phyloP scores from a whole-genome alignment of 2,797 vertebrate species.

The Sebastes variabilis region DNA sequence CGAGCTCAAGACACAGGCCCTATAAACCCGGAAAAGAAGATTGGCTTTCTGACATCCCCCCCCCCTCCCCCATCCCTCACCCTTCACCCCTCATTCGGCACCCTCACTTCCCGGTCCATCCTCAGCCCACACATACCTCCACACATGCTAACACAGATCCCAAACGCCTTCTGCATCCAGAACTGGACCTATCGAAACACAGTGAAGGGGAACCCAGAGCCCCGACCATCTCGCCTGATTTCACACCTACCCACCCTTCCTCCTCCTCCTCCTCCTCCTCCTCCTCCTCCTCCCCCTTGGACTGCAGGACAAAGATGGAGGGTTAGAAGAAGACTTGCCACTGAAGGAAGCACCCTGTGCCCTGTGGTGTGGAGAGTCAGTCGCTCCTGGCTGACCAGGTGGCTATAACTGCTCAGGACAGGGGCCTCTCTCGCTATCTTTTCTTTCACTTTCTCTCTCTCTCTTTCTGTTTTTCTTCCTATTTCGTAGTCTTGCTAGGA shows the following conservation, averaged over 20 bases:
- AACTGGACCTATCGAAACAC: slow-evolving; percentile 57
- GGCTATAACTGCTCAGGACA: slow-evolving; percentile 79
- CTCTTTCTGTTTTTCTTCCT: slow-evolving; percentile 48
- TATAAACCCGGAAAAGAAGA: slow-evolving; percentile 77
- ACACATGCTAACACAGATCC: slow-evolving; percentile 41
- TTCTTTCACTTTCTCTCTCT: slow-evolving; percentile 35
- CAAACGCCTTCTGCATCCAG: slow-evolving; percentile 43
- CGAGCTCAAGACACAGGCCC: slow-evolving; percentile 93
- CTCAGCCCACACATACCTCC: slow-evolving; percentile 60
- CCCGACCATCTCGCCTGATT: slow-evolving; percentile 46
- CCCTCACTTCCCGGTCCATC: slow-evolving; percentile 60
- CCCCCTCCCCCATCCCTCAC: slow-evolving; percentile 14
- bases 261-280: slow-evolving; percentile 9
- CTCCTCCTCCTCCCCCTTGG: slow-evolving; percentile 35
- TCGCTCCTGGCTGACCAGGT: slow-evolving; percentile 65
- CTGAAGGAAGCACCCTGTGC: slow-evolving; percentile 63
- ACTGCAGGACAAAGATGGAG: slow-evolving; percentile 75
- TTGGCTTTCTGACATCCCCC: slow-evolving; percentile 55
- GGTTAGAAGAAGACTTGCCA: slow-evolving; percentile 76
- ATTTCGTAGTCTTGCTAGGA: slow-evolving; percentile 78
- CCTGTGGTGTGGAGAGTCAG: slow-evolving; percentile 59
- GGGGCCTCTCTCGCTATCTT: slow-evolving; percentile 63
- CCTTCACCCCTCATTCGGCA: slow-evolving; percentile 35
- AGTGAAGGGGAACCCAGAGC: slow-evolving; percentile 48
- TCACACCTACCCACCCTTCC: slow-evolving; percentile 17